A percentile compares a stretch with the other conserved stretches of the same genome.
phyloP scores from a whole-genome alignment of 2,797 vertebrate genomes.

The Diceros bicornis region DNA sequence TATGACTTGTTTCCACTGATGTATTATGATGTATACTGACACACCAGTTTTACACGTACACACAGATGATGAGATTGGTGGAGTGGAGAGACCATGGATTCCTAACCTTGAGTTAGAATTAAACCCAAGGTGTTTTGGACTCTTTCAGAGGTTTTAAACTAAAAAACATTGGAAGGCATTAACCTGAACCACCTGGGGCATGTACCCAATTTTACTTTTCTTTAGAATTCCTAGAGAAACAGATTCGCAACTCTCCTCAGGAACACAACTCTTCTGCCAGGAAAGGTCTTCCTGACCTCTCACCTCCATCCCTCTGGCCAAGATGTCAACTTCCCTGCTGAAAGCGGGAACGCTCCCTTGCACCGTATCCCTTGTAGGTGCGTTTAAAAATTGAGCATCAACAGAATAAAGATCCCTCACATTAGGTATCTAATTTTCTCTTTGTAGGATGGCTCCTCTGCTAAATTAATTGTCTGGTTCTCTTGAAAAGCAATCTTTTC shows the following conservation, averaged over 20 bases:
- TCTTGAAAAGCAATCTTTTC: constrained; percentile 78
- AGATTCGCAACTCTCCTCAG: neutral
- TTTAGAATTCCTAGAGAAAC: constrained; percentile 45
- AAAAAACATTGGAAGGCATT: neutral
- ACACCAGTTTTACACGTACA: neutral
- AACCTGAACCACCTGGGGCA: neutral
- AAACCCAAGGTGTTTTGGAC: neutral
- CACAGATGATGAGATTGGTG: neutral
- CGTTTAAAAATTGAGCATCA: constrained; percentile 43
- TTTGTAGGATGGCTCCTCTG: constrained; percentile 70
- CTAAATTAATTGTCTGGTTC: constrained; percentile 82
- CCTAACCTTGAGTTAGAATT: neutral
- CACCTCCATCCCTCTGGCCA: neutral
- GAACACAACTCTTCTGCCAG: neutral
- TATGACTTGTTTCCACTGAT: neutral
- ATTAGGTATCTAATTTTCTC: constrained; percentile 52
- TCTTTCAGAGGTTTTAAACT: neutral
- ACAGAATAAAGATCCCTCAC: constrained; percentile 63
- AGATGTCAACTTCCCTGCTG: neutral
- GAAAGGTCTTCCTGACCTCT: constrained; percentile 33
- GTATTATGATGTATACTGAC: neutral
- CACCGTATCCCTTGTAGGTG: neutral
- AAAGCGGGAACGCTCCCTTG: neutral
- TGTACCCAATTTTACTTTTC: constrained; percentile 43
- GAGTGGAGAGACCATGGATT: neutral